These are phyloP conservation scores for Cinara cedri DNA, from an alignment of 2,888 invertebrate species.

Conservation along the genomic window DNA sequence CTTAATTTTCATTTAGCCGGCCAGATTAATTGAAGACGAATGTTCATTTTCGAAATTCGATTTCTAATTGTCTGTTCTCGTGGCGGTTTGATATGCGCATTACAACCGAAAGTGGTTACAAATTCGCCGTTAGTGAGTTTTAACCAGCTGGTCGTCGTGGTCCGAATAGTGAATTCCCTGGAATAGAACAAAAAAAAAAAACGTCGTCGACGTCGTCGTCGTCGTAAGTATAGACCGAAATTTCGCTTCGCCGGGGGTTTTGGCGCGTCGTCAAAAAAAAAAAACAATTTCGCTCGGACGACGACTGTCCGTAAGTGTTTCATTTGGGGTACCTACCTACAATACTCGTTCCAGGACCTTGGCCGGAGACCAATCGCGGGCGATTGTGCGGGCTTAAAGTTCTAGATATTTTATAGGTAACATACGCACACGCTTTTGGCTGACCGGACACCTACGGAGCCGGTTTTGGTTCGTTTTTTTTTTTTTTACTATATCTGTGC, in stretches of 20 bases:
- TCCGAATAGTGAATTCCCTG: too few relatives aligned
- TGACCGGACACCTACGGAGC: conserved; percentile 28
- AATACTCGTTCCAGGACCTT: not conserved
- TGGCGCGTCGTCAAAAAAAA: not conserved
- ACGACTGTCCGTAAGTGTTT: not conserved
- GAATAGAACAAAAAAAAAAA: too few relatives aligned
- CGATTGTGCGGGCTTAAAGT: not conserved
- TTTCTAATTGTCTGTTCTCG: too few relatives aligned
- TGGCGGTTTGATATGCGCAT: too few relatives aligned
- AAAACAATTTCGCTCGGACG: not conserved
- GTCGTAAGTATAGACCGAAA: too few relatives aligned
- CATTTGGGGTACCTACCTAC: not conserved
- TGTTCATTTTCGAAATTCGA: too few relatives aligned
- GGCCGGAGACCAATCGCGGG: not conserved
- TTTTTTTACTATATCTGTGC: not conserved
- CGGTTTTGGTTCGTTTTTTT: conserved; percentile 31
- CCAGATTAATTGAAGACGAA: too few relatives aligned
- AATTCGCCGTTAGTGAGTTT: too few relatives aligned
- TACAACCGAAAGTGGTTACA: too few relatives aligned
- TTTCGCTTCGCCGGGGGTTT: not conserved
- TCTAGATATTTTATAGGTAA: not conserved
- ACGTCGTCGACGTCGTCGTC: too few relatives aligned
- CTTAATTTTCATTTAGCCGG: too few relatives aligned
- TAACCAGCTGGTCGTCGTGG: too few relatives aligned
- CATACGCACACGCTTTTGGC: conserved; percentile 19